Base-by-base conservation (phyloP, 1,140 invertebrate genomes). In the Microplitis demolitor region DNA sequence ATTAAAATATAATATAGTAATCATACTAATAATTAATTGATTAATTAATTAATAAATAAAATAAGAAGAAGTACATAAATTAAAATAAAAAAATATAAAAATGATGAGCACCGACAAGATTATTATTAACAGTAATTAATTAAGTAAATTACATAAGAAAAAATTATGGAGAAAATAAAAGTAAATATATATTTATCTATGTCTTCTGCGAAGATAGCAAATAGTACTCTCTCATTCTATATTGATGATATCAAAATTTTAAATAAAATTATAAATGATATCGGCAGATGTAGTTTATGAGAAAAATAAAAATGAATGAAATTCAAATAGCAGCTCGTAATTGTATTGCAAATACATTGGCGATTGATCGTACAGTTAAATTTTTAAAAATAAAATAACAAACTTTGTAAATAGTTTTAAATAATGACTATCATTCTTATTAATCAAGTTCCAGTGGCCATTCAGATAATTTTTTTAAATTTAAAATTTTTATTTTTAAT, bases 171-270 rank as follows among this genome's bases (percentile, higher is more conserved):
- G 24, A 24, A 24, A 24, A 24, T 24, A 24, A 88, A 87, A 54
- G 5, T 39, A 39, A 39, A 39, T 87, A 88, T 88, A 87, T 88
- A 87, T 87, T 88, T 88, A 87, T 87, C 86, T 87, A 87, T 89
- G 87, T 89, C 88, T 90, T 90, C 89, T 89, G 87, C 89, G 89
- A 90, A 90, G 88, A 89, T 89, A 85, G 83, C 85, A 86, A 86
- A 87, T 87, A 87, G 84, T 86, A 86, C 83, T 85, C 85, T 86
- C 82, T 86, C 83, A 86, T 84, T 86, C 81, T 87, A 87, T 84
- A 87, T 86, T 85, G 84, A 86, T 85, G 84, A 87, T 84, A 82
- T 83, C 75, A 77, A 80, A 82, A 79, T 58, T 68, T 51, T 50
- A 37, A 68, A 70, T 70, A 45, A 61, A 62, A 63, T 35, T 53